Evolutionary conservation across 2,113 vertebrate species (phyloP), one percentile per base, ranked within the genome.

Genomic region (Calyptommatus sinebrachiatus): DNA sequence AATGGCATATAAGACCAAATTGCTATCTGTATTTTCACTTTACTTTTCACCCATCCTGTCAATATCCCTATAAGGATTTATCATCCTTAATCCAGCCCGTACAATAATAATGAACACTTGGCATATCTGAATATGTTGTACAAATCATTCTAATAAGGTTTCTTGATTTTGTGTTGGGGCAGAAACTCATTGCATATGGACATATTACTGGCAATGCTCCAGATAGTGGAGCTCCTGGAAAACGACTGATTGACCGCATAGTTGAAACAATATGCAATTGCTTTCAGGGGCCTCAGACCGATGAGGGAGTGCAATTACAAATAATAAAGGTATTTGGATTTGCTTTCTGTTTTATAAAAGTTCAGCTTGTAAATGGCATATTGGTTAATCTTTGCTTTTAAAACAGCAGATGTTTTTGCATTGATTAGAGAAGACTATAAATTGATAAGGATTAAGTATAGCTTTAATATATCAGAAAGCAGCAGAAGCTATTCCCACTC

Each of bases 151-250:
- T 74, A 70, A 78, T 74, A 24, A 28, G 22, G 6, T 62, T 35
- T 60, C 22, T 28, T 74, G 18, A 87, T 80, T 90, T 73, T 88
- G 0, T 29, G 21, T 85, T 57, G 53, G 53, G 53, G 18, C 53
- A 99, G 98, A 99, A 99, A 93, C 96, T 99, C 76, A 97, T 99
- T 18, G 98, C 98, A 0, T 99, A 99, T 62, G 98, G 98, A 41
- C 98, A 99, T 83, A 99, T 99, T 92, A 99, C 98, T 0, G 98
- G 98, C 76, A 99, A 98, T 0, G 98, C 98, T 21, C 98, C 96
- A 0, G 98, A 98, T 90, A 96, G 96, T 1, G 94, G 94, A 7
- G 95, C 96, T 26, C 96, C 97, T 0, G 98, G 98, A 0, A 99
- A 98, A 73, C 91, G 98, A 1, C 93, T 99, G 62, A 99, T 99